Evolutionary conservation across 2,888 invertebrate species (phyloP).

Genomic region (Heliconius hortense): DNA sequence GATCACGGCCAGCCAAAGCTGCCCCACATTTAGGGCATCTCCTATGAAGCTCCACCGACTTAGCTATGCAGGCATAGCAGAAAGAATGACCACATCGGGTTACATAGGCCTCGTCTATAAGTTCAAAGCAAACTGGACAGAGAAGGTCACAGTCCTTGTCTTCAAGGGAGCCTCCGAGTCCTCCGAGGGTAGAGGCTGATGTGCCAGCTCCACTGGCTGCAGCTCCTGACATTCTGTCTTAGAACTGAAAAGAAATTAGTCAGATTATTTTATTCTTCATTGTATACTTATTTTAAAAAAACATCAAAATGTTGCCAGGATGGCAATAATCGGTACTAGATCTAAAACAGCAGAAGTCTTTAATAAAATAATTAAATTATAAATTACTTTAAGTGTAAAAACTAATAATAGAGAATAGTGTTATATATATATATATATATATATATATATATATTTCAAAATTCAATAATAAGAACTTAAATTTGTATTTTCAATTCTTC

Average conservation of each 20-base stretch:
- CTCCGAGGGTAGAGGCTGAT: conserved; percentile 76
- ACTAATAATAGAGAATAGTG: no score
- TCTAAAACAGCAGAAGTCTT: no score
- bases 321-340: no score
- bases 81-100: conserved; percentile 96
- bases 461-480: no score
- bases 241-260: background rate
- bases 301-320: background rate
- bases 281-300: background rate
- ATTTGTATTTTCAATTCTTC: no score
- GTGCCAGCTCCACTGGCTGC: conserved; percentile 63
- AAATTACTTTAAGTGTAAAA: no score
- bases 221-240: conserved; percentile 61
- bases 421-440: no score
- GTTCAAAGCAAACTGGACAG: conserved; percentile 94
- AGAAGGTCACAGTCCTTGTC: conserved; percentile 82
- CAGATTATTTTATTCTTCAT: background rate
- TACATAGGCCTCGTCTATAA: conserved; percentile 94
- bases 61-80: conserved; percentile 93
- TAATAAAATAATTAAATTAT: no score
- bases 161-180: conserved; percentile 84
- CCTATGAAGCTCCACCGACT: conserved; percentile 91
- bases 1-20: conserved; percentile 85
- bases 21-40: conserved; percentile 93
- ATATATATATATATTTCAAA: no score